Conservation (phyloP, 2,113 vertebrate species). For the Myrmecobius fasciatus region DNA sequence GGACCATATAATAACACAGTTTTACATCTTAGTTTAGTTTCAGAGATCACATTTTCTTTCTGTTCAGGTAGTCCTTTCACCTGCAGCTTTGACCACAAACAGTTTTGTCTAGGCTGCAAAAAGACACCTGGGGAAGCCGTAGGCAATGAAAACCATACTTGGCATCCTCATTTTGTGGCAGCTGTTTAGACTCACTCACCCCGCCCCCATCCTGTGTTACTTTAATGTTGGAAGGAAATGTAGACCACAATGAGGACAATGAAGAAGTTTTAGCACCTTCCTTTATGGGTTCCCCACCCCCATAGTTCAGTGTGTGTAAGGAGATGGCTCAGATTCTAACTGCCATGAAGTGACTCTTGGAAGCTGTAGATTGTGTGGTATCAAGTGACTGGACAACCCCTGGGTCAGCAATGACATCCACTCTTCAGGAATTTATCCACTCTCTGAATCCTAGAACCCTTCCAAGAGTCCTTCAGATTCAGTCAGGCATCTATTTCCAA, state of each 20-base stretch:
- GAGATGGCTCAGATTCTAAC: conserved; percentile 10
- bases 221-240: conserved; percentile 75
- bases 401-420: conserved; percentile 82
- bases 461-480: conserved; percentile 90
- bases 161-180: neutral
- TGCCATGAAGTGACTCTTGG: neutral
- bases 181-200: conserved; percentile 37
- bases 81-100: neutral
- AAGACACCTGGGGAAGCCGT: neutral
- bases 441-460: conserved; percentile 86
- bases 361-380: neutral
- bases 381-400: conserved; percentile 30
- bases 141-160: neutral
- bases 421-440: conserved; percentile 86
- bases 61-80: neutral
- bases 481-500: conserved; percentile 90
- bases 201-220: conserved; percentile 64
- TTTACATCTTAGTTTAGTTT: conserved; percentile 17
- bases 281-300: conserved; percentile 16
- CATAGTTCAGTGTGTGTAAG: neutral
- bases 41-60: neutral
- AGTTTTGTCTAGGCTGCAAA: neutral
- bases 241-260: conserved; percentile 67
- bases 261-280: conserved; percentile 71
- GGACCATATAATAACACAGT: neutral